These are phyloP conservation scores for Luperina nickerlii DNA, from an alignment of 2,888 invertebrate species.

Conservation along the genomic window DNA sequence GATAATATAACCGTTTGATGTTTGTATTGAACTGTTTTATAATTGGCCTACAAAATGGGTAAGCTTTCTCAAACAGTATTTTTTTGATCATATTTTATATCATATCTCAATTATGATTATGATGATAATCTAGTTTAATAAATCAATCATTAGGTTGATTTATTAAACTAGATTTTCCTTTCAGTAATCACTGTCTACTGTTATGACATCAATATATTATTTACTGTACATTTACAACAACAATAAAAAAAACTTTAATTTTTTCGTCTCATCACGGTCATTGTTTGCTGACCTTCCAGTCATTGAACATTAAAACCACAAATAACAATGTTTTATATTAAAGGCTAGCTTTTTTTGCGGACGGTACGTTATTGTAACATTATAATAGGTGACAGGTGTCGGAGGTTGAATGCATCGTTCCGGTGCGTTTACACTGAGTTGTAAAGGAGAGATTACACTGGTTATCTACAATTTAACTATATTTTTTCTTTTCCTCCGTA, in stretches of 20 bases:
- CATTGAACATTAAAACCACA: conserved; percentile 36
- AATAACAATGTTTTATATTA: conserved; percentile 50
- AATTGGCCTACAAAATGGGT: background rate
- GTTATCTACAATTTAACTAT: background rate
- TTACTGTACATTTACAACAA: background rate
- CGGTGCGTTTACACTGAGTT: conserved; percentile 32
- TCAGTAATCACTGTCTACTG: background rate
- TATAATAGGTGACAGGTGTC: conserved; percentile 56
- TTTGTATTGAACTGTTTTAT: no score
- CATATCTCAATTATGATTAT: no score
- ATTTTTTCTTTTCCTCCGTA: background rate
- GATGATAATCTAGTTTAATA: no score
- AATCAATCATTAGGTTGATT: no score
- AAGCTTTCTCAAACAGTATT: background rate
- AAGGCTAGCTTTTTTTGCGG: conserved; percentile 63
- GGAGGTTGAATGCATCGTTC: conserved; percentile 53
- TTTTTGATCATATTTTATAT: background rate
- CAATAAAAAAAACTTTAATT: conserved; percentile 1
- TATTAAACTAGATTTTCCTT: background rate
- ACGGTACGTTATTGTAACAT: conserved; percentile 64
- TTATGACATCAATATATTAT: background rate
- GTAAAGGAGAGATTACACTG: conserved; percentile 11
- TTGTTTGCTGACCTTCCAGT: conserved; percentile 51
- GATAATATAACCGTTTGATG: no score
- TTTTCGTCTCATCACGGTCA: conserved; percentile 37